A percentile compares a stretch with the other conserved stretches of the same genome.
phyloP scores from a whole-genome alignment of 2,888 invertebrate species.

The Clostera curtula region DNA sequence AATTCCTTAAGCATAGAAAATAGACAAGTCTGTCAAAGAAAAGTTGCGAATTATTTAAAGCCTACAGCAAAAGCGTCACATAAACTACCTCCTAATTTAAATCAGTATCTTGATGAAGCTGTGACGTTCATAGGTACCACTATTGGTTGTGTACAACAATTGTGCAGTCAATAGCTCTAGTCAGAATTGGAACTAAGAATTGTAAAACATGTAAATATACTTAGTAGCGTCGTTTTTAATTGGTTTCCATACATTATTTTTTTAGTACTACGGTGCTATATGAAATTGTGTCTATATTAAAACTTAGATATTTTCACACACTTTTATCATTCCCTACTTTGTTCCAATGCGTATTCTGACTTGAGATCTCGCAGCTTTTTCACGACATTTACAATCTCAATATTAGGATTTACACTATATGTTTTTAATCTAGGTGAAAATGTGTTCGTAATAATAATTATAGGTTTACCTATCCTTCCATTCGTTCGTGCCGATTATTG shows the following conservation, averaged over 20 bases:
- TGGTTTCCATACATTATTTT: constrained; percentile 8
- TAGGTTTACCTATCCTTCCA: constrained; percentile 50
- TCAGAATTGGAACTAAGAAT: constrained; percentile 65
- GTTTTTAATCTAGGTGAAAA: constrained; percentile 54
- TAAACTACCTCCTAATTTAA: constrained; percentile 72
- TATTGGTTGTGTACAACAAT: constrained; percentile 41
- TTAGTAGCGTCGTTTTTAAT: constrained; percentile 11
- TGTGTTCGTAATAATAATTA: constrained; percentile 65
- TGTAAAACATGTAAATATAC: constrained; percentile 26
- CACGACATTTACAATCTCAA: constrained; percentile 66
- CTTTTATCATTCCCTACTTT: constrained; percentile 14
- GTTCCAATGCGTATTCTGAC: constrained; percentile 53
- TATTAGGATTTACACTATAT: constrained; percentile 58
- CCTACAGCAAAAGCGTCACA: constrained; percentile 42
- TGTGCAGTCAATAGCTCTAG: constrained; percentile 56
- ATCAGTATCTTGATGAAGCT: constrained; percentile 53
- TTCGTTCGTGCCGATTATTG: constrained; percentile 61
- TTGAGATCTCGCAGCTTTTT: constrained; percentile 68
- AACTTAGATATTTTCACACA: no score
- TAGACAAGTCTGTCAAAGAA: constrained; percentile 63
- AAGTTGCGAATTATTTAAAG: constrained; percentile 64
- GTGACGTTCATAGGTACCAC: constrained; percentile 42
- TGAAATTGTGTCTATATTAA: no score
- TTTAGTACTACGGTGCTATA: constrained; percentile 7
- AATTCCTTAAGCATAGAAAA: constrained; percentile 74